Evolutionary conservation across 1,140 invertebrate genomes (phyloP), one percentile per base, ranked within the genome.

Genomic region (Hesperophylax magnus): DNA sequence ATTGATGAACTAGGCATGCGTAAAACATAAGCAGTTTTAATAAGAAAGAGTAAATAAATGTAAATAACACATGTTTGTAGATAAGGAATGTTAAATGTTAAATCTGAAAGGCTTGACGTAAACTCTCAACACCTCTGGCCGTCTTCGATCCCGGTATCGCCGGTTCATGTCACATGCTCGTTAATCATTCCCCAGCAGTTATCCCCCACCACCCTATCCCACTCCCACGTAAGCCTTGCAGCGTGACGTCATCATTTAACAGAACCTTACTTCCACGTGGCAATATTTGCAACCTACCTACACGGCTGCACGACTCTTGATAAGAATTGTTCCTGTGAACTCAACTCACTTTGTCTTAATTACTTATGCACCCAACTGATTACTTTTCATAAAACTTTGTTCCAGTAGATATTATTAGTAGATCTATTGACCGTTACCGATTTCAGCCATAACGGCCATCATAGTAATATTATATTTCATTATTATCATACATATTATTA

Each of bases 161-260:
- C 77, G 27, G 77, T 72, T 82, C 81, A 53, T 80, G 81, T 77
- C 72, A 79, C 47, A 20, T 31, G 54, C 34, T 80, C 82, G 76
- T 83, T 78, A 83, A 83, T 83, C 82, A 82, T 80, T 61, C 67
- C 17, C 15, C 74, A 47, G 18, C 67, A 56, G 39, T 56, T 11
- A 20, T 39, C 69, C 18, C 20, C 20, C 18, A 5, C 20, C 52
- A n/a, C 24, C 22, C 53, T 27, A 39, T 31, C 20, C 22, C 7
- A 47, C 39, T 47, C 39, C 39, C 39, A 47, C 9, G 77, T 34
- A 65, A 69, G 24, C 34, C 54, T 60, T 58, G 11, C 47, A 54
- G 47, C 58, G 74, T 82, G 81, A 82, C 81, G 80, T 77, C 61
- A 81, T 78, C 60, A 76, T 75, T 65, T 69, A 27, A 56, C 78